These are phyloP conservation scores for Unio delphinus DNA, from an alignment of 2,888 invertebrate species.

Conservation along the genomic window DNA sequence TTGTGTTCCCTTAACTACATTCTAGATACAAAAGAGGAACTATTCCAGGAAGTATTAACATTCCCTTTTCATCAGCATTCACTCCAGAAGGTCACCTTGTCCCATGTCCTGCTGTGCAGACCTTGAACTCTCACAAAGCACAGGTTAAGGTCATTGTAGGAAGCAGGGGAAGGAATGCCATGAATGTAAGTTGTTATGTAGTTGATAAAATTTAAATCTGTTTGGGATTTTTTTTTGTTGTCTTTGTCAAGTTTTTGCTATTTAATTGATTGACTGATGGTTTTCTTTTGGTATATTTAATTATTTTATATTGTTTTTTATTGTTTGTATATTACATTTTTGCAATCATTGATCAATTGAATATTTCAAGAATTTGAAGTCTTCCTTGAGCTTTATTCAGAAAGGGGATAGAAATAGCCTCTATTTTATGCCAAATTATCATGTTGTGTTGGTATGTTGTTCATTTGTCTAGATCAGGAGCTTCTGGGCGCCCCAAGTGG, in stretches of 20 bases:
- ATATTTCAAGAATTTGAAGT: no score
- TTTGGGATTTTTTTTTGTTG: background rate
- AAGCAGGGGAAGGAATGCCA: slow-evolving; percentile 80
- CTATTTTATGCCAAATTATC: no score
- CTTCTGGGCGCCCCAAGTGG: no score
- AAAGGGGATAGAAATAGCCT: no score
- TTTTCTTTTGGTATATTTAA: background rate
- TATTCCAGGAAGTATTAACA: slow-evolving; percentile 87
- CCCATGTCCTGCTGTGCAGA: slow-evolving; percentile 74
- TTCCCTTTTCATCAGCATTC: slow-evolving; percentile 88
- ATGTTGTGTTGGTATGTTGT: no score
- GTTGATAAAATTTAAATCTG: no score
- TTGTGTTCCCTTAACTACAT: slow-evolving; percentile 10
- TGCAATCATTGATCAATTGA: no score
- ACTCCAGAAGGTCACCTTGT: slow-evolving; percentile 80
- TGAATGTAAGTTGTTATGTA: slow-evolving; percentile 66
- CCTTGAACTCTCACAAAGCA: slow-evolving; percentile 76
- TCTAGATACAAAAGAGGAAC: slow-evolving; percentile 84
- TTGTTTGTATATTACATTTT: no score
- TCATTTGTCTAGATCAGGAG: no score
- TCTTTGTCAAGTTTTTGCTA: background rate
- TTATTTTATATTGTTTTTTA: no score
- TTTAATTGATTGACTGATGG: background rate
- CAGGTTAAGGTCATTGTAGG: slow-evolving; percentile 86
- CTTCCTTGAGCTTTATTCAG: no score